Evolutionary conservation across 1,140 invertebrate species (phyloP).

Genomic region (Sycobia sp.): DNA sequence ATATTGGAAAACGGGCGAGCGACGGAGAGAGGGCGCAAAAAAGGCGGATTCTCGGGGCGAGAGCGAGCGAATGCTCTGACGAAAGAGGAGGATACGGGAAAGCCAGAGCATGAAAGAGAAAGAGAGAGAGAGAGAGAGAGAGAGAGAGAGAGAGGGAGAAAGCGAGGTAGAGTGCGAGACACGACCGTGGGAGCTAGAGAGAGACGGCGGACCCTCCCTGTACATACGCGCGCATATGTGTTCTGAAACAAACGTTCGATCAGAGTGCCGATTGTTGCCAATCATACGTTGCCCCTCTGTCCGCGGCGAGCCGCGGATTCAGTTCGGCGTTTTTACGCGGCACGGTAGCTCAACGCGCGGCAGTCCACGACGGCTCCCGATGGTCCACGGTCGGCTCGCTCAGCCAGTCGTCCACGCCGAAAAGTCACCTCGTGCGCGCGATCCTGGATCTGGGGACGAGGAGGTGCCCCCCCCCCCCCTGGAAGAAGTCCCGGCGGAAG

Average conservation of each 20-base stretch:
- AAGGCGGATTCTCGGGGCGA: conserved; percentile 28
- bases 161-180: too few relatives aligned
- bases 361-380: background rate
- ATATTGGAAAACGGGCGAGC: conserved; percentile 15
- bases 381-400: background rate
- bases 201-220: conserved; percentile 36
- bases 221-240: conserved; percentile 26
- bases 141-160: conserved; percentile 33
- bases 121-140: conserved; percentile 14
- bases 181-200: conserved; percentile 35
- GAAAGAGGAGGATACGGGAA: too few relatives aligned
- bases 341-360: conserved; percentile 43
- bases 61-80: too few relatives aligned
- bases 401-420: background rate
- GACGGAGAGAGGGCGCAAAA: conserved; percentile 31
- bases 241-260: conserved; percentile 59
- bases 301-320: conserved; percentile 47
- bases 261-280: conserved; percentile 61
- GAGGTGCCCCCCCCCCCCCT: too few relatives aligned
- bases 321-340: conserved; percentile 58
- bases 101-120: conserved; percentile 18
- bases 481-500: too few relatives aligned
- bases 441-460: too few relatives aligned
- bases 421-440: too few relatives aligned
- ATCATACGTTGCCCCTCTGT: conserved; percentile 58